Evolutionary conservation across 2,888 invertebrate genomes (phyloP).

Genomic region (Endotricha flammealis): DNA sequence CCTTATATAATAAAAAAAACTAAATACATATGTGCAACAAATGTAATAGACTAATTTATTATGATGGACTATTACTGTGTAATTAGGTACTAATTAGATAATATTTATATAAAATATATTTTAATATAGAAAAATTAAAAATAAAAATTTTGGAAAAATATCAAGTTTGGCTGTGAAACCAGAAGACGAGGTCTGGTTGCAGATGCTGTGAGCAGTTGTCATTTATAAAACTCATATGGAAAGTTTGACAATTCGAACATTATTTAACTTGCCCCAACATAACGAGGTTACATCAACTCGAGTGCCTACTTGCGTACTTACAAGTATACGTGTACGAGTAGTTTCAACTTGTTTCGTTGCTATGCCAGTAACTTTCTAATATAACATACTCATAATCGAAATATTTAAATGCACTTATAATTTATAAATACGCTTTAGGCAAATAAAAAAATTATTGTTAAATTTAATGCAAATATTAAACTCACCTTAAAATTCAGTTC

Average conservation of each 20-base stretch:
- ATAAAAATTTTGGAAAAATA: no score
- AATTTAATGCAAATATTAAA: conserved; percentile 15
- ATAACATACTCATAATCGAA: conserved; percentile 39
- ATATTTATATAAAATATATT: no score
- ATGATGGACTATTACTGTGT: no score
- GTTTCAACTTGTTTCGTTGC: conserved; percentile 66
- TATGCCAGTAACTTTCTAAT: conserved; percentile 72
- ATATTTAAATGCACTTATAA: conserved; percentile 5
- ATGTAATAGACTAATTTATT: no score
- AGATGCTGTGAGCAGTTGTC: no score
- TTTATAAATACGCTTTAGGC: not conserved
- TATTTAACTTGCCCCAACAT: conserved; percentile 54
- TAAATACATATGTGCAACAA: no score
- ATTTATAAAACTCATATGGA: conserved; percentile 26
- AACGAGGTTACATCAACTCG: conserved; percentile 66
- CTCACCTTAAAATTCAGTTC: conserved; percentile 62
- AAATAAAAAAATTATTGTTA: no score
- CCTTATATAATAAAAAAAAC: no score
- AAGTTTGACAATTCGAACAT: conserved; percentile 44
- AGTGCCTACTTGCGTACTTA: conserved; percentile 55
- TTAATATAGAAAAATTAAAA: no score
- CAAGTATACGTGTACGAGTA: conserved; percentile 47
- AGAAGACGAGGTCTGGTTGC: no score
- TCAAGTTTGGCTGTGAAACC: no score
- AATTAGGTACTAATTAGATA: no score